These are phyloP conservation scores for Parthenolecanium corni DNA, from an alignment of 2,888 invertebrate genomes.

Conservation along the genomic window DNA sequence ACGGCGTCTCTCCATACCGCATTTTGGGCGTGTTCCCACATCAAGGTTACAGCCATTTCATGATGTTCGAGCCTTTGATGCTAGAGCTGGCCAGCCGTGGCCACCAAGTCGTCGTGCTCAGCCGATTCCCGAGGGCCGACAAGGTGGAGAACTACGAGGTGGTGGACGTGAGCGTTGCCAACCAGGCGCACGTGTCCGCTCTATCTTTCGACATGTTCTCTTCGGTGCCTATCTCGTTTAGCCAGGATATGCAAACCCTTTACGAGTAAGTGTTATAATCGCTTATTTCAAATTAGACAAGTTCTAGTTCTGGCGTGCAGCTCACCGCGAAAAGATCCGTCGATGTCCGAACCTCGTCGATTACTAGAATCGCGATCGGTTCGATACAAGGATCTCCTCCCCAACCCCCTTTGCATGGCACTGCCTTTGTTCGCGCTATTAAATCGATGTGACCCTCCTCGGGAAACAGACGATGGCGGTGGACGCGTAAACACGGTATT, in stretches of 20 bases:
- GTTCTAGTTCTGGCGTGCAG: too few species aligned
- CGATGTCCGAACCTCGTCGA: too few species aligned
- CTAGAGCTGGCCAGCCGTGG: conserved; percentile 14
- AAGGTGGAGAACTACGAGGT: conserved; percentile 24
- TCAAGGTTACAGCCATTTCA: conserved; percentile 28
- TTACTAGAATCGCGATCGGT: too few species aligned
- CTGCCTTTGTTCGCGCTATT: too few species aligned
- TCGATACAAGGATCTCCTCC: too few species aligned
- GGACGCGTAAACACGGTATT: too few species aligned
- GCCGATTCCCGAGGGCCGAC: conserved; percentile 8
- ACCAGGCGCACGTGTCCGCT: not conserved
- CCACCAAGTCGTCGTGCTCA: conserved; percentile 25
- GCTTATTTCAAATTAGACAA: too few species aligned
- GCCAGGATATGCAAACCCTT: not conserved
- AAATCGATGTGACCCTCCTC: too few species aligned
- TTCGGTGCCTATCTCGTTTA: not conserved
- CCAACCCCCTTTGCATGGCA: too few species aligned
- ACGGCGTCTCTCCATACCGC: not conserved
- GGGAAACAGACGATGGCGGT: too few species aligned
- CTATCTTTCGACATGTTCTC: conserved; percentile 1
- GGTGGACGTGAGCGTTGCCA: conserved; percentile 7
- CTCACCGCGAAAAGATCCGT: too few species aligned
- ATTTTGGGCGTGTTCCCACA: conserved; percentile 30
- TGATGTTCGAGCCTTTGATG: conserved; percentile 18
- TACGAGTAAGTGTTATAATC: not conserved